Evolutionary conservation across 1,140 invertebrate species (phyloP), one percentile per base, ranked within the genome.

Genomic region (Bombus ignitus): DNA sequence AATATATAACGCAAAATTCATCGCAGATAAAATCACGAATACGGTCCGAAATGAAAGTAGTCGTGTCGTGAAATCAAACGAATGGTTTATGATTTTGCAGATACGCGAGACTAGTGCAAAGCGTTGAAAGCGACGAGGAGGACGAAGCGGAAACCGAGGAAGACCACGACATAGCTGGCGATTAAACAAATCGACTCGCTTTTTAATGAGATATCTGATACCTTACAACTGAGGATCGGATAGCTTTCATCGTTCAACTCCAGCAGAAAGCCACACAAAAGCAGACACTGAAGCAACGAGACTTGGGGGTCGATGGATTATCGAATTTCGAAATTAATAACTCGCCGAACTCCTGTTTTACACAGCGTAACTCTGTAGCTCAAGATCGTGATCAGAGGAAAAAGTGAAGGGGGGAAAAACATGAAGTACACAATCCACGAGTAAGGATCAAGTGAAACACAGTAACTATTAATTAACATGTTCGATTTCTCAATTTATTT

Each of bases 81-180:
- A 73, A 42, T 18, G 15, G 25, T 59, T 70, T 35, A 18, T 74
- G 35, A 35, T 75, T 83, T 87, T 47, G 0, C 80, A 95, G 94
- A 87, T 94, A 95, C 89, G 93, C 94, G 47, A 93, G 90, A 89
- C 89, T 95, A 81, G 90, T 94, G 84, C 93, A 94, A 90, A 91
- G 87, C 81, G 83, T 87, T 44, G 93, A 93, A 71, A 91, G 87
- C 62, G 93, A 93, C 57, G 89, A 90, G 62, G 66, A 88, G 80
- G 84, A 81, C 13, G 83, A 89, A 28, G 86, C 89, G 42, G 88
- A 75, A 37, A 90, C 90, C 42, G 88, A 90, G 68, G 65, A 90
- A 80, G 83, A 81, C 53, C 71, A 85, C 28, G 91, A 91, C 53
- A 83, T 83, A 81, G 88, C 89, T 74, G 81, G 59, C 35, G 88